These are phyloP conservation scores for Heteromyza rotundicornis DNA, from an alignment of 2,888 invertebrate species.

Conservation along the genomic window DNA sequence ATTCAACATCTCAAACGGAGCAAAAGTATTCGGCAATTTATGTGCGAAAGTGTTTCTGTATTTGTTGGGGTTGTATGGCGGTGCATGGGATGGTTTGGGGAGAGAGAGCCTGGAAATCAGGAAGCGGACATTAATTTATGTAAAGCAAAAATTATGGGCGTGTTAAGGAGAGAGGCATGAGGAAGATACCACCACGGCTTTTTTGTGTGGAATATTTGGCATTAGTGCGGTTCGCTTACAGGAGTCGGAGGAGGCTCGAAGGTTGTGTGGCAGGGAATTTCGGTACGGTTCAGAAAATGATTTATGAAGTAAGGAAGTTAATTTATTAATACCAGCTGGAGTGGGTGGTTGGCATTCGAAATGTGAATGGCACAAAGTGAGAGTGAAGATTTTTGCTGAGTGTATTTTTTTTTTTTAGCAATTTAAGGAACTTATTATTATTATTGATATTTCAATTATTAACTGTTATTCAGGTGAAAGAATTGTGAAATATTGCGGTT, in stretches of 20 bases:
- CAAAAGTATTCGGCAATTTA: slow-evolving; percentile 38
- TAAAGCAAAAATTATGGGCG: slow-evolving; percentile 53
- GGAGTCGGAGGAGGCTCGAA: neutral
- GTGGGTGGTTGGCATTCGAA: neutral
- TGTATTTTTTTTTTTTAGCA: too few species aligned
- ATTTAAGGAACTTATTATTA: too few species aligned
- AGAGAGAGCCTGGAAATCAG: slow-evolving; percentile 23
- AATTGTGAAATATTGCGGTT: too few species aligned
- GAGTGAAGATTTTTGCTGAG: too few species aligned
- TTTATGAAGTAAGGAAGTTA: slow-evolving; percentile 53
- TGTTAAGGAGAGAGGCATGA: slow-evolving; percentile 29
- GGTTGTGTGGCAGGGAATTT: slow-evolving; percentile 30
- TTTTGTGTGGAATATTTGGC: slow-evolving; percentile 7
- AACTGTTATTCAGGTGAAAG: too few species aligned
- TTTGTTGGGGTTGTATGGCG: slow-evolving; percentile 5
- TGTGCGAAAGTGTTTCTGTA: slow-evolving; percentile 32
- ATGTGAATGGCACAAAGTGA: neutral
- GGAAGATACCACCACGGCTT: slow-evolving; percentile 10
- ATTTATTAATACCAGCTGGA: slow-evolving; percentile 49
- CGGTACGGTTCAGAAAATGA: slow-evolving; percentile 43
- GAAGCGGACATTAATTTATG: slow-evolving; percentile 53
- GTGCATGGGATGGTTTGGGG: too few species aligned
- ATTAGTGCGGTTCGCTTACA: slow-evolving; percentile 4
- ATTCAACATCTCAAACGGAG: slow-evolving; percentile 7
- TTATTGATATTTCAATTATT: too few species aligned